Conservation (phyloP, 2,797 vertebrate species). For the Propithecus perrieri region DNA sequence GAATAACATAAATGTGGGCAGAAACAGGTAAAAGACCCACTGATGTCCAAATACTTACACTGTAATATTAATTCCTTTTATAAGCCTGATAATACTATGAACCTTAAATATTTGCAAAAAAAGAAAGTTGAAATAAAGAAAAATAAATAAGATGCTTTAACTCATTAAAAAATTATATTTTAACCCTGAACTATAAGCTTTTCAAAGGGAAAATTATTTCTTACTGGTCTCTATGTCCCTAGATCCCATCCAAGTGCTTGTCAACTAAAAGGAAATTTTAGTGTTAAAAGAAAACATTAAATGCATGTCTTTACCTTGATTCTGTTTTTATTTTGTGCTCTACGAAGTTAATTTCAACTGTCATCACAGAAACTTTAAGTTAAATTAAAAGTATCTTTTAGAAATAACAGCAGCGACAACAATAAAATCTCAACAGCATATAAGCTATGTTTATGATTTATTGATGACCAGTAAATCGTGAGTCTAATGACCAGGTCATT, state of each 20-base stretch:
- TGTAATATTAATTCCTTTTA: not conserved
- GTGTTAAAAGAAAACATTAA: conserved; percentile 12
- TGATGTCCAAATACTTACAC: not conserved
- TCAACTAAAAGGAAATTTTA: not conserved
- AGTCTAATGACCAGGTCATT: not conserved
- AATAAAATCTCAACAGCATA: not conserved
- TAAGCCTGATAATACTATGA: not conserved
- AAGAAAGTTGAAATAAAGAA: not conserved
- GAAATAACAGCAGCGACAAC: not conserved
- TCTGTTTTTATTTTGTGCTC: not conserved
- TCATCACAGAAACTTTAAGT: not conserved
- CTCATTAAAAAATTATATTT: conserved; percentile 11
- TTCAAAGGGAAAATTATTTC: not conserved
- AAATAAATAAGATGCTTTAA: not conserved
- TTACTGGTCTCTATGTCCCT: not conserved
- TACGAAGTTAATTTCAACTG: conserved; percentile 6
- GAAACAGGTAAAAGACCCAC: not conserved
- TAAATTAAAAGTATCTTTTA: not conserved
- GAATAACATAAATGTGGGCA: not conserved
- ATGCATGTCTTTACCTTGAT: not conserved
- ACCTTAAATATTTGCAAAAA: not conserved
- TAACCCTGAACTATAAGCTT: not conserved
- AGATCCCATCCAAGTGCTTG: not conserved
- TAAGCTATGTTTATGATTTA: not conserved
- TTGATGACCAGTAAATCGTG: not conserved